A percentile compares a stretch with the other conserved stretches of the same genome.
These are phyloP conservation scores for Sander lucioperca DNA, from an alignment of 2,113 vertebrate genomes.

Conservation along the genomic window DNA sequence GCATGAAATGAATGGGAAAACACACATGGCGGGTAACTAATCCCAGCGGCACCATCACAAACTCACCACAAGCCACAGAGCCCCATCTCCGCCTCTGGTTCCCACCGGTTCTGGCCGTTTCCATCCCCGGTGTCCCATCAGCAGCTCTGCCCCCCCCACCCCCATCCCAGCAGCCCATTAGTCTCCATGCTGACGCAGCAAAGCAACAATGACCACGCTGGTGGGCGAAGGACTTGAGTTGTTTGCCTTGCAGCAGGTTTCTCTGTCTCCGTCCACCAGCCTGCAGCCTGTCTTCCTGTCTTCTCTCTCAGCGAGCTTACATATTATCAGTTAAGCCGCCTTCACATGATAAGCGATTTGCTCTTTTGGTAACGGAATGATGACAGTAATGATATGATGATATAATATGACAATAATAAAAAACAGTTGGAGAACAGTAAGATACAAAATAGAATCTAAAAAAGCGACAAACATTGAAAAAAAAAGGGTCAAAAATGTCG, in stretches of 20 bases:
- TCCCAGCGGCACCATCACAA: slow-evolving; percentile 68
- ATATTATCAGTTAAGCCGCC: slow-evolving; percentile 20
- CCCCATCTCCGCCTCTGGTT: slow-evolving; percentile 47
- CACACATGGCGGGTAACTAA: slow-evolving; percentile 73
- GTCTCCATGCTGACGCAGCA: slow-evolving; percentile 65
- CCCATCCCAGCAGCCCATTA: slow-evolving; percentile 55
- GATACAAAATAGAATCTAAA: no score
- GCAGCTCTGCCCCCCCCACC: slow-evolving; percentile 9
- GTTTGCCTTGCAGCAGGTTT: neutral
- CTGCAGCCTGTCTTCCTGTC: slow-evolving; percentile 11
- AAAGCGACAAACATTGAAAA: no score
- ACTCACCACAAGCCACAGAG: slow-evolving; percentile 73
- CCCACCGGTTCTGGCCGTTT: slow-evolving; percentile 68
- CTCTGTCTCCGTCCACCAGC: slow-evolving; percentile 38
- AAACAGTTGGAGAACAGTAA: no score
- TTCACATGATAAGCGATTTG: no score
- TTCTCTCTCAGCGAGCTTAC: slow-evolving; percentile 28
- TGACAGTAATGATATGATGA: no score
- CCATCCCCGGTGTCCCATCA: slow-evolving; percentile 56
- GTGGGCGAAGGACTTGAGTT: slow-evolving; percentile 41
- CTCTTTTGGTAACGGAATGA: no score
- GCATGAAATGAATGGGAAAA: slow-evolving; percentile 74
- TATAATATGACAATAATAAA: no score
- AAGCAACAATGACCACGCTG: slow-evolving; percentile 42
- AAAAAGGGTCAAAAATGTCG: no score